Evolutionary conservation across 2,113 vertebrate genomes (phyloP), one percentile per base, ranked within the genome.

Genomic region (Riparia riparia): DNA sequence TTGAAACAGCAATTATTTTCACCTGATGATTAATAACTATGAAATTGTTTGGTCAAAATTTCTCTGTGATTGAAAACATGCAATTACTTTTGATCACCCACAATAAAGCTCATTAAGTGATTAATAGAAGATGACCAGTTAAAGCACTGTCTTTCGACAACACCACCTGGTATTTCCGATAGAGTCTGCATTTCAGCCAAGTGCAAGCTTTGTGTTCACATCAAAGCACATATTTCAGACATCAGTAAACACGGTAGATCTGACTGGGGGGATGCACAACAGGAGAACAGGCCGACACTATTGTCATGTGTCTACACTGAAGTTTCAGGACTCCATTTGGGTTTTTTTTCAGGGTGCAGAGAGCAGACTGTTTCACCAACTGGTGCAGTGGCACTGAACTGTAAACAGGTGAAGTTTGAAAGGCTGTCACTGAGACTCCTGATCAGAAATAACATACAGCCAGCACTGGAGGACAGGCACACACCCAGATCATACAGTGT

Each of bases 401-500:
- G 53, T 63, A 42, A 94, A 76, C 17, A 78, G 70, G 56, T 17
- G 5, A 91, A 39, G 34, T 74, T 37, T 82, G 56, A 78, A 83
- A 94, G 50, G 49, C 41, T 69, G 60, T 84, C 83, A 51, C 25
- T 0, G 29, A 34, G 53, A 7, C 29, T 70, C n/a, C 80, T 6
- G 2, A 29, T 44, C 42, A 70, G 65, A 37, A 57, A 64, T 2
- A 85, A 50, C 45, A 64, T 24, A 28, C 28, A 82, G 50, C 57
- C 17, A 32, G 68, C 0, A 1, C 34, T 7, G 3, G 39, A 74
- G 34, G 25, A 57, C 61, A 64, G 78, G 47, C 65, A 61, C 21
- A n/a, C 21, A 28, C 54, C 28, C 5, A 53, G 15, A 0, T 13
- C 6, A 6, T 8, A 34, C 57, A 22, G 22, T 0, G 0, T 2